Percentiles rank a stretch among this genome's conserved stretches.
phyloP scores from a whole-genome alignment of 2,888 invertebrate genomes.

The Leucophenga maculata region DNA sequence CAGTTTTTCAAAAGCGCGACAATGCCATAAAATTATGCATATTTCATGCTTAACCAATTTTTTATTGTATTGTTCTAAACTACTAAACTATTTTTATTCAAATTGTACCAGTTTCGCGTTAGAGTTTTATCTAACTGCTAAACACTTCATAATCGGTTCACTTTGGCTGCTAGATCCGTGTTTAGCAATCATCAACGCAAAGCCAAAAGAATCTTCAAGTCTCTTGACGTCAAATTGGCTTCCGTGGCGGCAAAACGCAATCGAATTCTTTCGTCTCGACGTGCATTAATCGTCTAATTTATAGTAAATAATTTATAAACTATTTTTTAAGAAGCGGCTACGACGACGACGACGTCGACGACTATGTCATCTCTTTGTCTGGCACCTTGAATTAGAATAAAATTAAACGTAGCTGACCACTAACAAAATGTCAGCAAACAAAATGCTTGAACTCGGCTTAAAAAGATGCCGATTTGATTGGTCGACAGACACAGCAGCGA shows the following conservation, averaged over 20 bases:
- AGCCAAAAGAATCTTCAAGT: constrained; percentile 45
- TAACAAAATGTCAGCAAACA: too few relatives aligned
- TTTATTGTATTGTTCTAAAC: constrained; percentile 12
- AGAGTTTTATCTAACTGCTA: background rate
- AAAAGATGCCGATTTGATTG: too few relatives aligned
- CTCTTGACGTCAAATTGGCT: constrained; percentile 12
- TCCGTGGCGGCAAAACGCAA: constrained; percentile 56
- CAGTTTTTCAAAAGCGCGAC: too few relatives aligned
- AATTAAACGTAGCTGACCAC: too few relatives aligned
- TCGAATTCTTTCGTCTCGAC: constrained; percentile 60
- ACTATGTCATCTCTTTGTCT: constrained; percentile 6
- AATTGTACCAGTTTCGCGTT: background rate
- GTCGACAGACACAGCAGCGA: background rate
- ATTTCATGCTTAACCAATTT: background rate
- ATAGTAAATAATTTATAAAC: constrained; percentile 63
- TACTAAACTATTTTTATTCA: constrained; percentile 17
- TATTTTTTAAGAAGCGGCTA: constrained; percentile 46
- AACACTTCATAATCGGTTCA: constrained; percentile 2
- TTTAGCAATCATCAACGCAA: constrained; percentile 37
- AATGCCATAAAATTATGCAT: constrained; percentile 9
- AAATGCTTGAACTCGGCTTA: too few relatives aligned
- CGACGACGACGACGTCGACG: constrained; percentile 16
- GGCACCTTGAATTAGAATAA: too few relatives aligned
- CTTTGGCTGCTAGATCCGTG: constrained; percentile 53
- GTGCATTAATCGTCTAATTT: constrained; percentile 66